Evolutionary conservation across 2,797 vertebrate genomes (phyloP).

Genomic region (Eulemur rubriventer): DNA sequence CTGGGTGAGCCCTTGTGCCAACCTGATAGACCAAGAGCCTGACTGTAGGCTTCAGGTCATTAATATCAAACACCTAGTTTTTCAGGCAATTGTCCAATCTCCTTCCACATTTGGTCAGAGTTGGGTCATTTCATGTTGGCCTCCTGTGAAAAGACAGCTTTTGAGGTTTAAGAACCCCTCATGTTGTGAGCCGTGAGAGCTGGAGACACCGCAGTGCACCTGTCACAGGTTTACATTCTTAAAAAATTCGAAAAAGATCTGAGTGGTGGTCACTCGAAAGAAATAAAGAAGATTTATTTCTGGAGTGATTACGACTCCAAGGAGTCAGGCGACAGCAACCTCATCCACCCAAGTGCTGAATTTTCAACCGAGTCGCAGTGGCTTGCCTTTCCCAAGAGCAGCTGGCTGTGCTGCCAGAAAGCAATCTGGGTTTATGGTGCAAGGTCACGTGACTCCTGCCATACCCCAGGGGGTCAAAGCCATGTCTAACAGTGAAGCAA

Average conservation of each 20-base stretch:
- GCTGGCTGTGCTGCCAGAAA: fast-evolving
- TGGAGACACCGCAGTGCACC: background rate
- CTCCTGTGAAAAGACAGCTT: background rate
- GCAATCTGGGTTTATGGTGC: too few relatives aligned
- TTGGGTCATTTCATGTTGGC: background rate
- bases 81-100: background rate
- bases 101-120: background rate
- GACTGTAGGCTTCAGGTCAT: background rate
- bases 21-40: background rate
- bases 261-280: background rate
- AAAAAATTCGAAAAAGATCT: background rate
- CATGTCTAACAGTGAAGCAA: background rate
- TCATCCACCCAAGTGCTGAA: background rate
- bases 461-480: background rate
- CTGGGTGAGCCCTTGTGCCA: background rate
- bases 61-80: background rate
- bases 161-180: background rate
- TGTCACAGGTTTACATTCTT: background rate
- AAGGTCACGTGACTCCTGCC: background rate
- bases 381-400: background rate
- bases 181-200: background rate
- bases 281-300: conserved; percentile 17
- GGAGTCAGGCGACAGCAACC: background rate
- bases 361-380: fast-evolving
- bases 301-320: background rate